These are phyloP conservation scores for Microplitis manilae DNA, from an alignment of 2,888 invertebrate species.

Conservation along the genomic window DNA sequence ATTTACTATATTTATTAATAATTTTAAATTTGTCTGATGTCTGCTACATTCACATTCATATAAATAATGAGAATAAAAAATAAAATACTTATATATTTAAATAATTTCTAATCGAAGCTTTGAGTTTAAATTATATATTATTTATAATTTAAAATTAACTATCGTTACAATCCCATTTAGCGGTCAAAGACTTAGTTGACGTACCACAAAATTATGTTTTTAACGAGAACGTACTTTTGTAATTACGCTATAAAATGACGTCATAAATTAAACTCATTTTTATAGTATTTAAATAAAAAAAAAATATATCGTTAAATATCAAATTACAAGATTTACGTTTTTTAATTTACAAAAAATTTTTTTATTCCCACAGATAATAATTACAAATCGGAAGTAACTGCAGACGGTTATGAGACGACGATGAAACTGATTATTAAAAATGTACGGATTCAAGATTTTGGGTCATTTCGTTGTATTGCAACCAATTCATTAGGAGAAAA, in stretches of 20 bases:
- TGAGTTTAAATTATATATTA: no score
- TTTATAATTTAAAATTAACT: no score
- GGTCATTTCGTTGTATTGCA: conserved; percentile 71
- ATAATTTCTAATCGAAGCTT: no score
- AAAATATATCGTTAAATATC: neutral
- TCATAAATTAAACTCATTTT: neutral
- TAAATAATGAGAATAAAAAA: no score
- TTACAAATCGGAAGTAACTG: conserved; percentile 67
- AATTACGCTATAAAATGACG: no score
- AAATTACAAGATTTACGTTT: conserved; percentile 1
- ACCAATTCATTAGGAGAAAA: conserved; percentile 73
- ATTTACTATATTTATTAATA: no score
- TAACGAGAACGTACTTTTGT: neutral
- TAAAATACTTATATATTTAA: no score
- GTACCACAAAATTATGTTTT: neutral
- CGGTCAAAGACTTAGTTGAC: no score
- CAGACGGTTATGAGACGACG: conserved; percentile 65
- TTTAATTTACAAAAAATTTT: neutral
- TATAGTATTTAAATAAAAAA: no score
- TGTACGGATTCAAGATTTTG: conserved; percentile 69
- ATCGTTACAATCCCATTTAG: no score
- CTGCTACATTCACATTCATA: no score
- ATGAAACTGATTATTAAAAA: conserved; percentile 71
- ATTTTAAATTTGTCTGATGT: no score
- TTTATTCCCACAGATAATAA: conserved; percentile 64